Base-by-base conservation (phyloP, 1,140 invertebrate genomes). In the Brachionus manjavacas region DNA sequence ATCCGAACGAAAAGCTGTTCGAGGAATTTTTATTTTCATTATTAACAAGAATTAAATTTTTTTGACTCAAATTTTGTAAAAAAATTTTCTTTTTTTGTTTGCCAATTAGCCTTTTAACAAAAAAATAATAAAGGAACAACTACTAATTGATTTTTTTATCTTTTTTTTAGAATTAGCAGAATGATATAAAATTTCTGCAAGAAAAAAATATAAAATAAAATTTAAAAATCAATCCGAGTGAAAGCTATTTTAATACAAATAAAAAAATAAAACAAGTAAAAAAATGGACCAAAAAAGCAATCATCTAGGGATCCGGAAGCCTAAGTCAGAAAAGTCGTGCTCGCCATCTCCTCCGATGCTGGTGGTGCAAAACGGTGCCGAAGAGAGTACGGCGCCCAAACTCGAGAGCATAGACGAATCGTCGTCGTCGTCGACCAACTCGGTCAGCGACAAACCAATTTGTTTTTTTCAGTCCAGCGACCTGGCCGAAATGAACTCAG, bases 201-300 rank as follows among this genome's bases (percentile, higher is more conserved):
- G 14, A 14, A 28, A 28, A n/a, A 46, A 14, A 46, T n/a, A 46
- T 2, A 31, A 31, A 31, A 31, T 2, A 31, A 31, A 46, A n/a
- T 28, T 68, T 68, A 35, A 35, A 68, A 64, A 64, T 64, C 14
- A 64, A 64, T 68, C 64, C 64, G 64, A 68, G 64, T 68, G 64
- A 68, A 68, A 46, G 43, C 14, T 6, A 39, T 41, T 72, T 16
- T n/a, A n/a, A n/a, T n/a, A n/a, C n/a, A n/a, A 39, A 7, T 23
- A 68, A 28, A 14, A 1, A 31, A 68, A 28, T 16, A 68, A 68
- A 28, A 66, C 11, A 31, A 31, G 8, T 2, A 2, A 25, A 4
- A 6, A 68, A 28, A 68, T 68, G 66, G 66, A 68, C 39, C 28
- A 68, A 68, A 68, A 68, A 31, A 14, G 14, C 39, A 39, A 72